Conservation (phyloP, 2,113 vertebrate genomes). For the Tachuris rubrigastra region DNA sequence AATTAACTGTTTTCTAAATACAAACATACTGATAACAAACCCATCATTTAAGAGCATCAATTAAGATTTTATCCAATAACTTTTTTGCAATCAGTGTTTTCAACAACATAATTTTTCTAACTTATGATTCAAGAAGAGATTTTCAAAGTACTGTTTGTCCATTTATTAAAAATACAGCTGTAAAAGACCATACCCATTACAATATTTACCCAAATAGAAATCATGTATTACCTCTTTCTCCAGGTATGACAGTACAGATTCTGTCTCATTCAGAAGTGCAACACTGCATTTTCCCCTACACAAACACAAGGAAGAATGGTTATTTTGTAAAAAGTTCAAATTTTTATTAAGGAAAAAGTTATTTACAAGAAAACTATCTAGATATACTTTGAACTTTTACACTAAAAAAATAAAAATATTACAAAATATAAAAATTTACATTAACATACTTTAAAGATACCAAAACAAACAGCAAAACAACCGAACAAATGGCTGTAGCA, state of each 20-base stretch:
- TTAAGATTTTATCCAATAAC: neutral
- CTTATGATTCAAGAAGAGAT: neutral
- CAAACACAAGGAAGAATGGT: neutral
- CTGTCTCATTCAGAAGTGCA: conserved; percentile 94
- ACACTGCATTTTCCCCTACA: conserved; percentile 95
- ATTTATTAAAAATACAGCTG: neutral
- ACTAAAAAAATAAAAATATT: neutral
- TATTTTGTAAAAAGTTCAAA: neutral
- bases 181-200: neutral
- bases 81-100: neutral
- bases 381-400: neutral
- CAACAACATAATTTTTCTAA: neutral
- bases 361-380: neutral
- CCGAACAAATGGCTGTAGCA: neutral
- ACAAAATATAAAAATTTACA: neutral
- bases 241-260: conserved; percentile 92
- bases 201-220: neutral
- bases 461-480: neutral
- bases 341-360: neutral
- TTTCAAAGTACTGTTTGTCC: neutral
- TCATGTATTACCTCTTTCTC: conserved; percentile 89
- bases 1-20: neutral
- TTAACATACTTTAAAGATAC: neutral
- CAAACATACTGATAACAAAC: neutral
- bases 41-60: neutral